Evolutionary conservation across 2,888 invertebrate genomes (phyloP), one percentile per base, ranked within the genome.

Genomic region (Eubasilissa splendida): DNA sequence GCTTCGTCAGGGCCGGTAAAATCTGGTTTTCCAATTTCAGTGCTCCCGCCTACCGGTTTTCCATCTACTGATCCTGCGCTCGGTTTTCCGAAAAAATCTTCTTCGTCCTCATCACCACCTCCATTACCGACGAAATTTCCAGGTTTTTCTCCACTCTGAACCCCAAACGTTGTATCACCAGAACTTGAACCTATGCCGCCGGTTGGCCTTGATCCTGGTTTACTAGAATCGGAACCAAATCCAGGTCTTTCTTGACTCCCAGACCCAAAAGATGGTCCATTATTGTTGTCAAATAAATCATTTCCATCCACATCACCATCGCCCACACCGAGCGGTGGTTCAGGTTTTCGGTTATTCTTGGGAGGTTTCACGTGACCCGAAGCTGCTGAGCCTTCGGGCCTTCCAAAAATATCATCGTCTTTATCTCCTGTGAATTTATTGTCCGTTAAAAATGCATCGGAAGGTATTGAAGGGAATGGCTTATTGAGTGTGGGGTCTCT

Each of bases 331-430:
- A 77, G 79, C 14, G 81, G 81, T 5, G 71, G 58, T 12, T 31
- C 8, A 33, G 70, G 70, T 65, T 75, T 83, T n/a, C 77, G 79
- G 54, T 79, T 79, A 58, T 80, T 80, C 50, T 79, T 76, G 12
- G 90, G 89, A 31, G 91, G 91, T 85, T 91, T 91, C 7, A 91
- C 89, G 84, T 91, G 91, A 0, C 92, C 92, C 84, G 92, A 92
- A 52, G 92, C 92, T 56, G 92, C 92, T 5, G 92, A 91, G 53
- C 90, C 91, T 82, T 90, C 90, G 22, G 91, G 90, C 53, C 89
- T 90, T 89, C 85, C 78, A 86, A 87, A 81, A 76, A 85, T 81
- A 68, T 84, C 84, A 74, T 85, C 84, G 22, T 82, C 83, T 81
- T 84, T 81, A 76, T 78, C 81, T 63, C 79, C 60, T 60, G 81